phyloP scores from a whole-genome alignment of 2,888 invertebrate genomes.

The Lasioglossum zephyrum region DNA sequence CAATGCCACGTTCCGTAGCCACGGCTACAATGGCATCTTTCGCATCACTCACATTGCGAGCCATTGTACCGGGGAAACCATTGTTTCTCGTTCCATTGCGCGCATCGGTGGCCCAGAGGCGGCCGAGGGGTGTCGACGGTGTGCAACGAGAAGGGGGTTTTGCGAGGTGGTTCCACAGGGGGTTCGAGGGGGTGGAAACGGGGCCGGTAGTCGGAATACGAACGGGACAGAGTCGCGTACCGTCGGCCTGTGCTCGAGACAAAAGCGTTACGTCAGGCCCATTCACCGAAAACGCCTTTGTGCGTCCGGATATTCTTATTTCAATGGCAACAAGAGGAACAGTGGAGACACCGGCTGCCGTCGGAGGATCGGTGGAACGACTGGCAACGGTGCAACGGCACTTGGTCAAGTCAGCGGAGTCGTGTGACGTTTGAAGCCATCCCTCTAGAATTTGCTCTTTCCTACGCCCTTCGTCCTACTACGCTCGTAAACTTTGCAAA shows the following conservation, averaged over 20 bases:
- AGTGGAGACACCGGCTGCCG: slow-evolving; percentile 21
- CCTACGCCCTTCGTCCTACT: too few relatives aligned
- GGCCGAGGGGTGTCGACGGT: slow-evolving; percentile 32
- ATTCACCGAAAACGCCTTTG: slow-evolving; percentile 72
- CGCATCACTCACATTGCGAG: slow-evolving; percentile 76
- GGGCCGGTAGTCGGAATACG: slow-evolving; percentile 38
- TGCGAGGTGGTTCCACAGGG: slow-evolving; percentile 27
- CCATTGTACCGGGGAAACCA: slow-evolving; percentile 76
- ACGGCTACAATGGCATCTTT: slow-evolving; percentile 77
- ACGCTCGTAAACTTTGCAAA: too few relatives aligned
- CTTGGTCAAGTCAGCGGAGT: slow-evolving; percentile 65
- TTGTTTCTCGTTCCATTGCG: slow-evolving; percentile 79
- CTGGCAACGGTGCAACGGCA: slow-evolving; percentile 30
- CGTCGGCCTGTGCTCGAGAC: slow-evolving; percentile 66
- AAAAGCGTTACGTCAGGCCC: slow-evolving; percentile 76
- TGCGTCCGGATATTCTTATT: slow-evolving; percentile 68
- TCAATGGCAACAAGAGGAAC: slow-evolving; percentile 56
- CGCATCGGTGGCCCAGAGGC: slow-evolving; percentile 66
- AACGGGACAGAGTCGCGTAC: slow-evolving; percentile 55
- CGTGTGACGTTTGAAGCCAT: slow-evolving; percentile 59
- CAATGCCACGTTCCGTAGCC: slow-evolving; percentile 73
- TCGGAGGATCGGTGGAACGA: slow-evolving; percentile 36
- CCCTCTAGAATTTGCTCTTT: not conserved
- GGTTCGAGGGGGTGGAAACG: slow-evolving; percentile 20
- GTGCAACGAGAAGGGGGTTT: slow-evolving; percentile 25